Evolutionary conservation across 2,797 vertebrate species (phyloP).

Genomic region (Microctenopoma stevenorrisi): DNA sequence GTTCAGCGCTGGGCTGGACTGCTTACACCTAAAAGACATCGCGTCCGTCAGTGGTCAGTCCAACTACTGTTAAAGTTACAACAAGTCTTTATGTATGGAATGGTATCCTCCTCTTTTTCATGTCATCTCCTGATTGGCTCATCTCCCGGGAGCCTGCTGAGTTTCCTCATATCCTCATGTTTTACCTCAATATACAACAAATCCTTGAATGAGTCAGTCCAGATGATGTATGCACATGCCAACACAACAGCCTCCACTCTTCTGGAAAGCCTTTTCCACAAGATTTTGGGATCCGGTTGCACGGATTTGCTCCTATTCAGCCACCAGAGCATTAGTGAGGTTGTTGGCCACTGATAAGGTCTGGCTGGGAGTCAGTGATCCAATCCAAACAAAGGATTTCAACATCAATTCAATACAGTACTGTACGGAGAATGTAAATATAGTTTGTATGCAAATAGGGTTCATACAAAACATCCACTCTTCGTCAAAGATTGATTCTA

Average conservation of each 20-base stretch:
- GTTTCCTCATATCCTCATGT: too few relatives aligned
- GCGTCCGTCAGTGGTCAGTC: too few relatives aligned
- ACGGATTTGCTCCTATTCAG: slow-evolving; percentile 24
- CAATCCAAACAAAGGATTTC: not conserved
- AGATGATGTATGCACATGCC: not conserved
- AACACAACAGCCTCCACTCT: not conserved
- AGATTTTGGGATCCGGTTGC: slow-evolving; percentile 4
- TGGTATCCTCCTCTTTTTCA: too few relatives aligned
- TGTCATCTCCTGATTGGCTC: too few relatives aligned
- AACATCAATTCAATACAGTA: not conserved
- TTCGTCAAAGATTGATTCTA: not conserved
- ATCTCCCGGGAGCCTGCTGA: too few relatives aligned
- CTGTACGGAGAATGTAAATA: not conserved
- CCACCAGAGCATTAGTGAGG: slow-evolving; percentile 8
- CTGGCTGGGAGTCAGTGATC: not conserved
- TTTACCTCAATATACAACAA: too few relatives aligned
- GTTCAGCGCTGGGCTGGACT: too few relatives aligned
- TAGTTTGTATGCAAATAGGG: not conserved
- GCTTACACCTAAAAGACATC: too few relatives aligned
- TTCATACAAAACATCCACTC: not conserved
- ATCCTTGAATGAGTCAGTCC: not conserved
- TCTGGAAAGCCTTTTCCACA: slow-evolving; percentile 5
- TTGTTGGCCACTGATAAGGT: slow-evolving; percentile 9
- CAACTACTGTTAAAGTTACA: too few relatives aligned
- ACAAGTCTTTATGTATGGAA: too few relatives aligned